phyloP scores from a whole-genome alignment of 1,140 invertebrate genomes.

The Brachionus rotundiformis region DNA sequence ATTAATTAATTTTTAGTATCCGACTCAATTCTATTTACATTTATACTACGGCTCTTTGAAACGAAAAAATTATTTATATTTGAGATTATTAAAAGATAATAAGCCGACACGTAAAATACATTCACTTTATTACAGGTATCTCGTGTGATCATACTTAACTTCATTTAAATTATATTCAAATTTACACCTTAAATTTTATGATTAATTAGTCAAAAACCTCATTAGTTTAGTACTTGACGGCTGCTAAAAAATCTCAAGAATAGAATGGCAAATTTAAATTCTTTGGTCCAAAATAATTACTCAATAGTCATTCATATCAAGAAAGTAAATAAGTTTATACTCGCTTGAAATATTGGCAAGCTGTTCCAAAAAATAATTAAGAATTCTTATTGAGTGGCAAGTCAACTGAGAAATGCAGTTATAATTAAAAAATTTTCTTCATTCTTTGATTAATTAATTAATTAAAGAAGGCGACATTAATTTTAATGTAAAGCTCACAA shows the following conservation, averaged over 20 bases:
- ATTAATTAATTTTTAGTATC: slow-evolving; percentile 30
- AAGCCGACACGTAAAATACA: slow-evolving; percentile 33
- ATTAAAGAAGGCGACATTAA: slow-evolving; percentile 25
- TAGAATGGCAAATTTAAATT: neutral
- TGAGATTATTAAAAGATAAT: slow-evolving; percentile 3
- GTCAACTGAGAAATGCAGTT: slow-evolving; percentile 41
- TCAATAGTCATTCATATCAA: neutral
- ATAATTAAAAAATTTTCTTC: slow-evolving; percentile 39
- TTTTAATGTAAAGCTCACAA: slow-evolving; percentile 22
- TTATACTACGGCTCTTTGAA: neutral
- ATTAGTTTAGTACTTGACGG: neutral
- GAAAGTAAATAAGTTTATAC: neutral
- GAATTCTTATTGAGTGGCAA: slow-evolving; percentile 2
- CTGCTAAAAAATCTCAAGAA: neutral
- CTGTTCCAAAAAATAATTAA: neutral
- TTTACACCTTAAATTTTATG: neutral
- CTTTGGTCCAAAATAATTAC: neutral
- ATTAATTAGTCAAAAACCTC: slow-evolving; percentile 1
- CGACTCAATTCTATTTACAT: neutral
- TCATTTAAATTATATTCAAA: neutral
- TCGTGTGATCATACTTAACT: neutral
- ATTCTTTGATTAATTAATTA: slow-evolving; percentile 41
- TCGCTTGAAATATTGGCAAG: neutral
- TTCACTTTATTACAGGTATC: neutral
- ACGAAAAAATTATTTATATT: neutral